Evolutionary conservation across 2,797 vertebrate genomes (phyloP), one percentile per base, ranked within the genome.

Genomic region (Chromobotia macracanthus): DNA sequence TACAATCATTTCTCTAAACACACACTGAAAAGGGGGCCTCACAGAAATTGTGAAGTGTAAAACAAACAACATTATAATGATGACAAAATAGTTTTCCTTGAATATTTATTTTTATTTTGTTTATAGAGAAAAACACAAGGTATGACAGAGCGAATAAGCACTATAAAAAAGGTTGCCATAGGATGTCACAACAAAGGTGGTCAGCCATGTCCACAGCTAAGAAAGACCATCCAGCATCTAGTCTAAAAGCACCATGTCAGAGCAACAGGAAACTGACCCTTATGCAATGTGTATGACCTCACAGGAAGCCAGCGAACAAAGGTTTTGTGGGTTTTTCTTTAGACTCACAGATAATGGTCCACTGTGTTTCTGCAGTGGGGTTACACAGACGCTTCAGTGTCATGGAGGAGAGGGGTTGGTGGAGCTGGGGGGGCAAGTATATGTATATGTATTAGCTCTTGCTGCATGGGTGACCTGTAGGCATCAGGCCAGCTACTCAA

Each of bases 221-320:
- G 63, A 77, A 82, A 28, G 25, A 44, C n/a, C 68, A 77, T 56
- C 56, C 46, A 67, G 28, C 55, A 56, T 74, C 75, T 79, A 65
- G 25, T 48, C 71, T 44, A 48, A 79, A 60, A 50, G 60, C 66
- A 21, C 15, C 58, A 72, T 50, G 56, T 65, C 64, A 56, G 48
- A 19, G 44, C 70, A 56, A 76, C 69, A 72, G 72, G 79, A 83
- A 83, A 66, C 65, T 51, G 63, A 25, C 55, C 41, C 77, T 91
- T 90, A 89, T 87, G 77, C 89, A 91, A 91, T 84, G 84, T 83
- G 83, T 89, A 85, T 87, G 87, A 90, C 86, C 85, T 89, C 86
- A 91, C 85, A 90, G 86, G 87, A 93, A 90, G 74, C 63, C 18
- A 38, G 50, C 41, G 72, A 77, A 86, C 82, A 80, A 80, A 85